Evolutionary conservation across 2,113 vertebrate genomes (phyloP).

Genomic region (Sphyrna mokarran): DNA sequence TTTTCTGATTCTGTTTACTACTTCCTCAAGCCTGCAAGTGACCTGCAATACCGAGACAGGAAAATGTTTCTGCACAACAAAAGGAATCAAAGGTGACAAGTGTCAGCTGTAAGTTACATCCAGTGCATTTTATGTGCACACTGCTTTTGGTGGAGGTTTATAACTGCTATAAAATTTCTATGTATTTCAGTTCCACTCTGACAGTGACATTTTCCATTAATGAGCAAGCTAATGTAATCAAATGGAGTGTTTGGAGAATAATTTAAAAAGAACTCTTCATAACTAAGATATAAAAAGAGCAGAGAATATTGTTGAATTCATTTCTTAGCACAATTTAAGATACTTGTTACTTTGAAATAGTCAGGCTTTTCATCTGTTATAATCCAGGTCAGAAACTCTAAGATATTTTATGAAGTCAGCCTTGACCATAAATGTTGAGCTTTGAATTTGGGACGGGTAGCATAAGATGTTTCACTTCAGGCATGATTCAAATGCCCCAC

Average conservation of each 20-base stretch:
- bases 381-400: too few species aligned
- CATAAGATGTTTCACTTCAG: too few species aligned
- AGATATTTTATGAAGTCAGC: too few species aligned
- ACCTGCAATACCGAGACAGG: conserved; percentile 87
- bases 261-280: not conserved
- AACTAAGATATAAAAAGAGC: not conserved
- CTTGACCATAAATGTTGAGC: too few species aligned
- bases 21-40: conserved; percentile 80
- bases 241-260: conserved; percentile 19
- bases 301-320: not conserved
- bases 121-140: not conserved
- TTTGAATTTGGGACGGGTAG: too few species aligned
- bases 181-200: conserved; percentile 25
- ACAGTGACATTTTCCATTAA: conserved; percentile 34
- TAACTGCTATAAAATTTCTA: not conserved
- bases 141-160: conserved; percentile 6
- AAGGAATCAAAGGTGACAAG: conserved; percentile 94
- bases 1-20: not conserved
- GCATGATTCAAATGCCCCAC: too few species aligned
- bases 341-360: not conserved
- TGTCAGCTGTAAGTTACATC: conserved; percentile 85
- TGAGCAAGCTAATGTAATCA: conserved; percentile 26
- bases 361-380: too few species aligned
- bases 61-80: conserved; percentile 97
- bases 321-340: not conserved